These are phyloP conservation scores for Seriola aureovittata DNA, from an alignment of 2,113 vertebrate genomes.

Conservation along the genomic window DNA sequence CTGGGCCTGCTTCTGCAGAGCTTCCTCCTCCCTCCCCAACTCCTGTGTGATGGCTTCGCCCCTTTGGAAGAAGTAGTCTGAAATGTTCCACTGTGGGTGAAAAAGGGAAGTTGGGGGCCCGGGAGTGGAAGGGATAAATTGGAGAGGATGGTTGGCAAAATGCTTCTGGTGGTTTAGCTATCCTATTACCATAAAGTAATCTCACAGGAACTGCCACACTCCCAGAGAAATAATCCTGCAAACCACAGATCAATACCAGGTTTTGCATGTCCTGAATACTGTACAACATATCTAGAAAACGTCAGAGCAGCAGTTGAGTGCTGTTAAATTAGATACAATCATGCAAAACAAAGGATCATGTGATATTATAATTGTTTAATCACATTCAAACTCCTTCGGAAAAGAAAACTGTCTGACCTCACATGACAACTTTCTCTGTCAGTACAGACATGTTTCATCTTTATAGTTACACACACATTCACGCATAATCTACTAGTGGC, in stretches of 20 bases:
- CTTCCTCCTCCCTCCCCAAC: slow-evolving; percentile 92
- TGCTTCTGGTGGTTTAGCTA: slow-evolving; percentile 49
- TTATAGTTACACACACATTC: background rate
- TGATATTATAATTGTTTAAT: background rate
- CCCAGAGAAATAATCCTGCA: slow-evolving; percentile 50
- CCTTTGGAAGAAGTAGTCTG: slow-evolving; percentile 99
- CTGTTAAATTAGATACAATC: slow-evolving; percentile 33
- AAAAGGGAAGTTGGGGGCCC: background rate
- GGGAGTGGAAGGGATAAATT: background rate
- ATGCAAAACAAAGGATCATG: slow-evolving; percentile 20
- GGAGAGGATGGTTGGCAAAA: slow-evolving; percentile 29
- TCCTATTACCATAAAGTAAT: slow-evolving; percentile 63
- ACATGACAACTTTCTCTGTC: background rate
- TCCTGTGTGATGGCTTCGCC: slow-evolving; percentile 96
- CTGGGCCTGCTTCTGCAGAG: slow-evolving; percentile 91
- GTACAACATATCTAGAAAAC: slow-evolving; percentile 32
- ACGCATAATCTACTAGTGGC: background rate
- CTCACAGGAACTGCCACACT: slow-evolving; percentile 54
- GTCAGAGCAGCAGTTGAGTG: slow-evolving; percentile 28
- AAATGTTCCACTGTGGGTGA: slow-evolving; percentile 96
- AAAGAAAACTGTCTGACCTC: too few relatives aligned
- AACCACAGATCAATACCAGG: slow-evolving; percentile 61
- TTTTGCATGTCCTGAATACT: slow-evolving; percentile 54
- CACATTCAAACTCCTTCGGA: too few relatives aligned
- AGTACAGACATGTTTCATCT: background rate